Base-by-base conservation (phyloP, 2,888 invertebrate genomes). In the Rugalucina vietnamica region DNA sequence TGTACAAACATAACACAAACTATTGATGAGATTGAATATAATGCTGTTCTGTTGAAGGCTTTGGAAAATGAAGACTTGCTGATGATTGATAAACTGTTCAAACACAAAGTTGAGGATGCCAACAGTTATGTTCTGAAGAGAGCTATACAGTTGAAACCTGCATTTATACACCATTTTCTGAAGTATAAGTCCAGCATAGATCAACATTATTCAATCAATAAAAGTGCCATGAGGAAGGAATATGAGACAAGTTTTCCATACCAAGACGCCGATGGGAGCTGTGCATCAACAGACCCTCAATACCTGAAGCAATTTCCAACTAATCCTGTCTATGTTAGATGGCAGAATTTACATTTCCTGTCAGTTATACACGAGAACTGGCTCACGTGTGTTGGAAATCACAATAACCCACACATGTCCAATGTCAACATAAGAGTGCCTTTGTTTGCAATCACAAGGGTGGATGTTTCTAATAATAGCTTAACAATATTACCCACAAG, bases 391-490 rank as follows among this genome's bases (percentile, higher is more conserved):
- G 98, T 98, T 0, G 97, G 98, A 0, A 95, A 98, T 54, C 97
- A 97, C 82, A 97, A 98, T 32, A 99, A 99, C 95, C 97, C 97
- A 1, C 97, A 97, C 91, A 95, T 99, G 36, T 96, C 97, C 89
- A 96, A 97, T 75, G 97, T 97, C 10, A 97, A 4, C 95, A 96
- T 86, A 96, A 96, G 89, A 96, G 96, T 88, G 60, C 97, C 98
- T 0, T 95, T 98, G n/a, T 97, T 97, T 92, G 98, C 99, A 0
- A 97, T 99, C 82, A 99, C 99, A 0, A 96, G 99, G 54, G 95
- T 99, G 36, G 99, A 99, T 95, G 96, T 99, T 60, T 98, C 99
- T 10, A 97, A 97, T 94, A 99, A 99, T 95, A 97, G 97, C 82
- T 96, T 99, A 0, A 96, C 96, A 1, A 77, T 87, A 36, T 95